Percentiles rank a stretch among this genome's conserved stretches.
Evolutionary conservation across 1,140 invertebrate species (phyloP).

Genomic region (Panagrolaimus sp.): DNA sequence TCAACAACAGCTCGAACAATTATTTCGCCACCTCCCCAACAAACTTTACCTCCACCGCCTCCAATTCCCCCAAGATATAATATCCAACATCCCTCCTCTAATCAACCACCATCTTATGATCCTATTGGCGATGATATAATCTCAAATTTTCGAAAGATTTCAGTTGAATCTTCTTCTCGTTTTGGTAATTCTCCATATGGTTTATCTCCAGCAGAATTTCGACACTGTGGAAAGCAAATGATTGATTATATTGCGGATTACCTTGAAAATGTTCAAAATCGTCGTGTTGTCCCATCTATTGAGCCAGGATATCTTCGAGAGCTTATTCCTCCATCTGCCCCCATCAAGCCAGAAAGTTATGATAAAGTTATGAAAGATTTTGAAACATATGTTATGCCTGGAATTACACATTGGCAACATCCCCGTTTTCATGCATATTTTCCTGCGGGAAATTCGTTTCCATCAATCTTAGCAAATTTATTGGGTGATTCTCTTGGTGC

Average conservation of each 20-base stretch:
- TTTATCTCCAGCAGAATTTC: constrained; percentile 85
- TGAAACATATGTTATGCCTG: constrained; percentile 92
- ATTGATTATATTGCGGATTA: constrained; percentile 96
- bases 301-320: constrained; percentile 77
- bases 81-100: not conserved
- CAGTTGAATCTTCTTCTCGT: not conserved
- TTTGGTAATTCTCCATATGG: constrained; percentile 12
- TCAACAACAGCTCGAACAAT: not conserved
- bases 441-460: constrained; percentile 91
- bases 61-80: not conserved
- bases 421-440: constrained; percentile 98
- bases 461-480: constrained; percentile 97
- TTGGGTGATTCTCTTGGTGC: constrained; percentile 86
- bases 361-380: constrained; percentile 87
- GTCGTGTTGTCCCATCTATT: constrained; percentile 79
- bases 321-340: constrained; percentile 75
- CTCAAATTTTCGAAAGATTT: not conserved
- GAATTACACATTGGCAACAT: constrained; percentile 97
- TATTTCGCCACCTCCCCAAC: not conserved
- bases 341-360: constrained; percentile 79
- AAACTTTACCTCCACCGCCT: not conserved
- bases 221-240: constrained; percentile 83
- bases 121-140: not conserved
- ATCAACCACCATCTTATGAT: not conserved
- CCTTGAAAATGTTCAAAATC: constrained; percentile 72